Evolutionary conservation across 2,888 invertebrate genomes (phyloP).

Genomic region (Xestia rhomboidea): DNA sequence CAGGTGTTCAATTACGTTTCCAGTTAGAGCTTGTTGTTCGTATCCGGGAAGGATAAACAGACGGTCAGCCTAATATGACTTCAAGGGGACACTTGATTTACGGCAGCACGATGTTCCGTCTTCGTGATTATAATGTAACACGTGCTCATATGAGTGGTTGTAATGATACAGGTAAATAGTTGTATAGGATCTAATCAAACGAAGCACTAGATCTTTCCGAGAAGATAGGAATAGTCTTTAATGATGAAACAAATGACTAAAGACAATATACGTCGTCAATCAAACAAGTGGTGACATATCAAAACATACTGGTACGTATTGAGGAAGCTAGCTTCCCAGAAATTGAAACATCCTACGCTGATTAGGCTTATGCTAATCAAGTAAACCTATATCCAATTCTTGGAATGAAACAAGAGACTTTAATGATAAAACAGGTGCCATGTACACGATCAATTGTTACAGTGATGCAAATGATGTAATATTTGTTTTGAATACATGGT

Average conservation of each 20-base stretch:
- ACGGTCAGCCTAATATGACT: conserved; percentile 66
- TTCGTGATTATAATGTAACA: conserved; percentile 52
- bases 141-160: conserved; percentile 30
- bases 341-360: neutral
- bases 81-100: conserved; percentile 76
- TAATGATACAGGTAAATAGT: conserved; percentile 40
- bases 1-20: conserved; percentile 65
- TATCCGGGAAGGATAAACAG: conserved; percentile 76
- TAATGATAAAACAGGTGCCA: neutral
- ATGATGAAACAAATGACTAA: neutral
- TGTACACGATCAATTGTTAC: neutral
- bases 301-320: neutral
- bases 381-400: neutral
- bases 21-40: conserved; percentile 66
- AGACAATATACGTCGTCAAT: neutral
- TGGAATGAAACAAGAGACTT: neutral
- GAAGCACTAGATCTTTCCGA: neutral
- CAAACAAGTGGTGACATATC: neutral
- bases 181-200: conserved; percentile 1
- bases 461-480: neutral
- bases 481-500: neutral
- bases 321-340: neutral
- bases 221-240: neutral
- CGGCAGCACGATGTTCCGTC: conserved; percentile 61
- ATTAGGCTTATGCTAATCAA: neutral